Base-by-base conservation (phyloP, 2,113 vertebrate genomes). In the Turnix velox region DNA sequence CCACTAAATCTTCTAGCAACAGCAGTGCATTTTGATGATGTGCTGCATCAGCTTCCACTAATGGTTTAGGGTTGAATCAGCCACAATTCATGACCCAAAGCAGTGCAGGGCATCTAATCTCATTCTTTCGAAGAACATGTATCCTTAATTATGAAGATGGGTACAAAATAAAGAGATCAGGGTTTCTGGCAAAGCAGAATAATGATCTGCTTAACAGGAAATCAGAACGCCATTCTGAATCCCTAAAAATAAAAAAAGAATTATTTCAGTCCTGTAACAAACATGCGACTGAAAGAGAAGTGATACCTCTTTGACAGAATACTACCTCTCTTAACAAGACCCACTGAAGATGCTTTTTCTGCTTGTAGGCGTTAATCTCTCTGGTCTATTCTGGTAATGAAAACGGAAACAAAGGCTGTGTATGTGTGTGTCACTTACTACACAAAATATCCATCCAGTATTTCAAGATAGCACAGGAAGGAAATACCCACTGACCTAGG, bases 31-130 rank as follows among this genome's bases (percentile, higher is more conserved):
- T 96, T 93, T 94, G 90, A 93, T 90, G 73, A 90, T 88, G 72
- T 97, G 97, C 97, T 93, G 93, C 0, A 66, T 97, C 97, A 97
- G 98, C 97, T 92, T 84, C 89, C 63, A 51, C 76, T 69, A 83
- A 91, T 40, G 66, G 69, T 58, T 83, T 78, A 87, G 90, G 79
- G 85, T 80, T 71, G 82, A 93, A 91, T 83, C 20, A 90, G 72
- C 83, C 83, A 92, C 69, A 73, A 91, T 31, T 74, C 68, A 89
- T 97, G 95, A 93, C 61, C 90, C 55, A 90, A 84, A 78, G 40
- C 79, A 91, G 72, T 12, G 20, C 52, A 79, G 79, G 88, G 85
- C 87, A 89, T 62, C 46, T n/a, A 61, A 18, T 42, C 51, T 73
- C 67, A 48, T 45, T 72, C 74, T 89, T 11, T 75, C 46, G 48